A percentile compares a stretch with the other conserved stretches of the same genome.
These are phyloP conservation scores for Liodrosophila aerea DNA, from an alignment of 2,888 invertebrate species.

Conservation along the genomic window DNA sequence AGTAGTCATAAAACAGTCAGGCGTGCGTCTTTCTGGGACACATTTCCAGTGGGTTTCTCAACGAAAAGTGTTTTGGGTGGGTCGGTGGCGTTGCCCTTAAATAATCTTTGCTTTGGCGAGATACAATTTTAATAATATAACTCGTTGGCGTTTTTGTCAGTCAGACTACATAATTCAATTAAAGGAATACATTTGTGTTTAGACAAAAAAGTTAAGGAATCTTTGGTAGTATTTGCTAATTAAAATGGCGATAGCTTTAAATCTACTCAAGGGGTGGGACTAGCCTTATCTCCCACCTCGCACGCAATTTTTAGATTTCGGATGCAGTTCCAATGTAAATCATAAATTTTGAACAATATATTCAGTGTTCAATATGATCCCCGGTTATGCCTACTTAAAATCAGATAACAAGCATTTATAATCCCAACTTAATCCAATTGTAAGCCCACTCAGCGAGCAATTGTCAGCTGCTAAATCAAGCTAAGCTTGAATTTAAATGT, in stretches of 20 bases:
- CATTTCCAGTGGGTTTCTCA: conserved; percentile 38
- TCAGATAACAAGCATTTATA: not conserved
- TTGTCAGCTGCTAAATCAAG: conserved; percentile 20
- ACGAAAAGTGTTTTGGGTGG: conserved; percentile 27
- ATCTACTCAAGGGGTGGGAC: too few relatives aligned
- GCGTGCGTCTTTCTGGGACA: conserved; percentile 40
- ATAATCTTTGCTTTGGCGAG: conserved; percentile 31
- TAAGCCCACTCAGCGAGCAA: conserved; percentile 27
- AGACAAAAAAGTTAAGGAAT: too few relatives aligned
- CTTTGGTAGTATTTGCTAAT: too few relatives aligned
- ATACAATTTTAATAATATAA: conserved; percentile 51
- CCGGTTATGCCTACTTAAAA: not conserved
- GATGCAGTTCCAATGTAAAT: too few relatives aligned
- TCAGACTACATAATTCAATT: conserved; percentile 64
- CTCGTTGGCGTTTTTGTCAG: conserved; percentile 62
- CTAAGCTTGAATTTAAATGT: conserved; percentile 21
- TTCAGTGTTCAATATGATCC: too few relatives aligned
- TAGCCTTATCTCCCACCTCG: too few relatives aligned
- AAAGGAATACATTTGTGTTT: conserved; percentile 5
- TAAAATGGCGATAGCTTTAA: too few relatives aligned
- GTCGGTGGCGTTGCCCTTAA: conserved; percentile 42
- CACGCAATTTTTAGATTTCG: too few relatives aligned
- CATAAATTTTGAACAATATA: too few relatives aligned
- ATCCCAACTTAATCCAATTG: conserved; percentile 7
- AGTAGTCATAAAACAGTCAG: conserved; percentile 48